Base-by-base conservation (phyloP, 2,888 invertebrate genomes). In the Clusia tigrina region DNA sequence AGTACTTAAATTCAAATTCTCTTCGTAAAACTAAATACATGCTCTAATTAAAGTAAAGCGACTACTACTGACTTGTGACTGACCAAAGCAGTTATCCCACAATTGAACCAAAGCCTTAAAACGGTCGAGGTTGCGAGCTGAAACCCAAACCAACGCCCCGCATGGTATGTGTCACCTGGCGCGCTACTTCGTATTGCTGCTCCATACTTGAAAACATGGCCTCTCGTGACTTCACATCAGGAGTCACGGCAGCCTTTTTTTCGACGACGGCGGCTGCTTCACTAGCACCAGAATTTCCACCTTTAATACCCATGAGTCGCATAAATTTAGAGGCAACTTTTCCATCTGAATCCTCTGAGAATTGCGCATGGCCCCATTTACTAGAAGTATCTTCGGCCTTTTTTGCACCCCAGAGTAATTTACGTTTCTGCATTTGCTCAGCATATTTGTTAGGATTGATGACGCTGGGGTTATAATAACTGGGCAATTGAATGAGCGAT, bases 81-180 rank as follows among this genome's bases (percentile, higher is more conserved):
- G n/a, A n/a, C n/a, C n/a, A n/a, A n/a, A n/a, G n/a, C n/a, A n/a
- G n/a, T n/a, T n/a, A n/a, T n/a, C n/a, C n/a, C n/a, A n/a, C n/a
- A n/a, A n/a, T n/a, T n/a, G n/a, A n/a, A n/a, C n/a, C n/a, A n/a
- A n/a, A n/a, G 42, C 42, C 9, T 66, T 72, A 81, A 65, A 76
- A 81, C 63, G 79, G 83, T 22, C 88, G 80, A 25, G 85, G 81
- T 69, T 86, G 85, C 23, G 86, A 86, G 48, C 87, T 86, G 83
- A 94, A 94, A 57, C 94, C 94, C 32, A 94, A 85, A 0, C 94
- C 94, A 0, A 94, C 91, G 1, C 94, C 94, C 1, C 97, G 87
- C 88, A 97, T 96, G 10, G 97, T 96, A 85, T 98, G 98, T 0
- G 98, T 98, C 20, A 95, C 93, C 68, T 96, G 93, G 37, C 98